Evolutionary conservation across 1,140 invertebrate genomes (phyloP).

Genomic region (Capitella teleta): DNA sequence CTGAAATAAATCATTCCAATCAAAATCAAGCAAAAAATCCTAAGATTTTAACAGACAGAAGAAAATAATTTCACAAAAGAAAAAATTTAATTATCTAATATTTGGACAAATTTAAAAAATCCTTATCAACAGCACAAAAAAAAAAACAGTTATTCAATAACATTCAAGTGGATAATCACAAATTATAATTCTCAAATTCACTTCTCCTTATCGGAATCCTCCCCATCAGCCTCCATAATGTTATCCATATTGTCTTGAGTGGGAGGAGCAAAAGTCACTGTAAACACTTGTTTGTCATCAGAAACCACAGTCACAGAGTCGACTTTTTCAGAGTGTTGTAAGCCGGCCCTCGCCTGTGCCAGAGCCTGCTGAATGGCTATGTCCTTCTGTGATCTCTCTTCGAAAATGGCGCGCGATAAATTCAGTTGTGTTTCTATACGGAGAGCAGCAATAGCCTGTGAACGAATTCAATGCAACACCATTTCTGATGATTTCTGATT

Average conservation of each 20-base stretch:
- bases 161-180: too few relatives aligned
- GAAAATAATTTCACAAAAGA: too few relatives aligned
- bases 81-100: too few relatives aligned
- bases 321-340: conserved; percentile 15
- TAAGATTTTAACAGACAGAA: too few relatives aligned
- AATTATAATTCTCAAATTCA: too few relatives aligned
- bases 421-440: conserved; percentile 36
- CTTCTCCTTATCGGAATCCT: conserved; percentile 6
- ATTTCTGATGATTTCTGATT: neutral
- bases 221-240: conserved; percentile 15
- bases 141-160: too few relatives aligned
- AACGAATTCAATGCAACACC: neutral
- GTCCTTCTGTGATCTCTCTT: conserved; percentile 36
- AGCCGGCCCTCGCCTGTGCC: conserved; percentile 26
- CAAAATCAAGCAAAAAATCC: too few relatives aligned
- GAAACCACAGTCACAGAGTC: neutral
- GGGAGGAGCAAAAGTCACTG: conserved; percentile 12
- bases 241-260: conserved; percentile 7
- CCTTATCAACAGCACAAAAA: too few relatives aligned
- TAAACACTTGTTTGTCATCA: conserved; percentile 4
- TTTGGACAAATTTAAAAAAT: too few relatives aligned
- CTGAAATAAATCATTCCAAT: too few relatives aligned
- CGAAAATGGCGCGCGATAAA: conserved; percentile 32
- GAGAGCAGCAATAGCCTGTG: conserved; percentile 29
- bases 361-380: conserved; percentile 36